Conservation (phyloP, 2,113 vertebrate genomes). For the Hippocampus barbouri region DNA sequence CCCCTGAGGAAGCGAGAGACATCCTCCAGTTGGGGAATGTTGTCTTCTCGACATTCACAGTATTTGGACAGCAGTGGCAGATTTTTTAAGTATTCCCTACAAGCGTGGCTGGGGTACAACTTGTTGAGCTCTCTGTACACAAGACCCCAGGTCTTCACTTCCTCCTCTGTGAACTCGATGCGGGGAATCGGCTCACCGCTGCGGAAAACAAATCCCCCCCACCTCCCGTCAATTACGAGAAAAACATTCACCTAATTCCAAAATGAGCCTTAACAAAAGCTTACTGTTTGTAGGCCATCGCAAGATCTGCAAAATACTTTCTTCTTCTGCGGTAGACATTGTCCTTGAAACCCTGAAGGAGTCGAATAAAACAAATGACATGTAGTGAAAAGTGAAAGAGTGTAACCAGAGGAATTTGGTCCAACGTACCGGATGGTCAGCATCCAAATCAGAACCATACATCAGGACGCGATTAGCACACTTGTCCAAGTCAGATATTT, state of each 20-base stretch:
- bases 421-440: constrained; percentile 73
- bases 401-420: neutral
- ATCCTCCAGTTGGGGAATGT: constrained; percentile 95
- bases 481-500: constrained; percentile 93
- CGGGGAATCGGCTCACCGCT: constrained; percentile 89
- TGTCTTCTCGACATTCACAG: constrained; percentile 92
- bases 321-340: constrained; percentile 93
- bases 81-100: constrained; percentile 94
- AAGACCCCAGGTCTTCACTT: constrained; percentile 93
- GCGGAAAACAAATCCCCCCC: neutral
- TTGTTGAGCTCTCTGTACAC: constrained; percentile 92
- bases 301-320: constrained; percentile 96
- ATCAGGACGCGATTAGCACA: constrained; percentile 94
- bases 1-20: constrained; percentile 93
- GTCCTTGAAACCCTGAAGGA: constrained; percentile 91
- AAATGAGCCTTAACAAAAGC: constrained; percentile 41
- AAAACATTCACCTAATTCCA: neutral
- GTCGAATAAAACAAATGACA: neutral
- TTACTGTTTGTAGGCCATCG: constrained; percentile 91
- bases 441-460: constrained; percentile 94
- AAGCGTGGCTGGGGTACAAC: constrained; percentile 92
- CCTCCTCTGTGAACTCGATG: constrained; percentile 93
- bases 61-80: constrained; percentile 87
- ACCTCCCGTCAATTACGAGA: neutral
- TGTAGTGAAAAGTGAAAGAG: neutral